Percentiles rank a stretch among this genome's conserved stretches.
These are phyloP conservation scores for Oscheius sp. DNA, from an alignment of 1,140 invertebrate species.

Conservation along the genomic window DNA sequence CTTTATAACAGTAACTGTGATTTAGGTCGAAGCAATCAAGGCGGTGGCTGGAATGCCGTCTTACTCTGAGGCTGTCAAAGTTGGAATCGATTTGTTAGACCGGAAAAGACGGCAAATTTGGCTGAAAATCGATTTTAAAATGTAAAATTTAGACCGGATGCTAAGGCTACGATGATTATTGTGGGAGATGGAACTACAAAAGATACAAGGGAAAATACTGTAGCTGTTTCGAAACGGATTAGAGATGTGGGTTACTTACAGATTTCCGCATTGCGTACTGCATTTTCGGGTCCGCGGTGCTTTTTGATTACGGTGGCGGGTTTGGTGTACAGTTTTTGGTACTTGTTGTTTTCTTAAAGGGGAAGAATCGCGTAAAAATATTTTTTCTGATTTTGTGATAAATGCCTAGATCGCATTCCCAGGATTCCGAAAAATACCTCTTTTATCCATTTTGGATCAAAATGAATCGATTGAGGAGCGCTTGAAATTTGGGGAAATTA, in stretches of 20 bases:
- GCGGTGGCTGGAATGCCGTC: background rate
- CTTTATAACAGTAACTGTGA: background rate
- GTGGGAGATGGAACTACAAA: background rate
- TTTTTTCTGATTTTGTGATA: no score
- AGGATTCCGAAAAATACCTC: no score
- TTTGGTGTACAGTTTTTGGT: no score
- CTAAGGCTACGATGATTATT: background rate
- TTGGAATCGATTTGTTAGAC: constrained; percentile 1
- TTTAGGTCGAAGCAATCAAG: constrained; percentile 15
- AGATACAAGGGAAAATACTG: background rate
- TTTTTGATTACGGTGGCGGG: no score
- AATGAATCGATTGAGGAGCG: no score
- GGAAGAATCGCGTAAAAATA: no score
- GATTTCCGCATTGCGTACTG: no score
- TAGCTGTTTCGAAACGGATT: background rate
- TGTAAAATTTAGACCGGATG: background rate
- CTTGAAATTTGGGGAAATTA: no score
- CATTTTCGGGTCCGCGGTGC: no score
- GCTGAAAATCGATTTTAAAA: background rate
- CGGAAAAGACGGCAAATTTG: background rate
- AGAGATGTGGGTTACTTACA: background rate
- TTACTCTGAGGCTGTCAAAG: constrained; percentile 3
- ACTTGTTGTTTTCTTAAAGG: no score
- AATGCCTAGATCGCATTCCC: no score
- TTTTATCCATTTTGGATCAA: no score